Percentiles rank a stretch among this genome's conserved stretches.
Evolutionary conservation across 2,113 vertebrate species (phyloP).

Genomic region (Poeciliopsis prolifica): DNA sequence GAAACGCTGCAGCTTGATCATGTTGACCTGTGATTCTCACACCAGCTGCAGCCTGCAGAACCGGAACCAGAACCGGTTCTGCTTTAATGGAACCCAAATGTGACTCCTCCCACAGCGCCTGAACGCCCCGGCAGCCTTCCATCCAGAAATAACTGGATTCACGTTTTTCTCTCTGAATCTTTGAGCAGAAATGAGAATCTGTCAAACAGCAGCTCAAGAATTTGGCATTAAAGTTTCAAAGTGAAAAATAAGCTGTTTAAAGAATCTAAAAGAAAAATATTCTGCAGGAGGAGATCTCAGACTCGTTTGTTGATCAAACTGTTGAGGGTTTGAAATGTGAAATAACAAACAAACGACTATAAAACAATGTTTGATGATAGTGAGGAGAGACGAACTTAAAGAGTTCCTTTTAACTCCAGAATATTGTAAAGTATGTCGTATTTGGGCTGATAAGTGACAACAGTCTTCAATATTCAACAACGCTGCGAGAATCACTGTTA

Average conservation of each 20-base stretch:
- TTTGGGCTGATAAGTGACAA: slow-evolving; percentile 2
- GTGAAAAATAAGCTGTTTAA: not conserved
- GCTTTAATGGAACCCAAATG: slow-evolving; percentile 19
- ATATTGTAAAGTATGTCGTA: not conserved
- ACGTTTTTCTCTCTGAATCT: slow-evolving; percentile 1
- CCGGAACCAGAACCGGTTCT: not conserved
- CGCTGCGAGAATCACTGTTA: not conserved
- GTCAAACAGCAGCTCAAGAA: not conserved
- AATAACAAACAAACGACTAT: too few species aligned
- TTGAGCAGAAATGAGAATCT: not conserved
- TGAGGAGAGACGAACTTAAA: slow-evolving; percentile 8
- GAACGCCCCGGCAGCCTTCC: not conserved
- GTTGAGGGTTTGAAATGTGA: not conserved
- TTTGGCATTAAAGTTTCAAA: not conserved
- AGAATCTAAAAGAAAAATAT: not conserved
- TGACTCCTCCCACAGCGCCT: not conserved
- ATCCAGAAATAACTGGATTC: not conserved
- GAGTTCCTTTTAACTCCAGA: not conserved
- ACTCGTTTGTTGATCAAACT: not conserved
- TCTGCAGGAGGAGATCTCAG: not conserved
- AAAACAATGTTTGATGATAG: slow-evolving; percentile 12
- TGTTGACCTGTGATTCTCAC: slow-evolving; percentile 21
- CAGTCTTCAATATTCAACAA: not conserved
- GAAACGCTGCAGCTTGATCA: not conserved
- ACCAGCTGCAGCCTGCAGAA: slow-evolving; percentile 1